Evolutionary conservation across 2,888 invertebrate genomes (phyloP), one percentile per base, ranked within the genome.

Genomic region (Ophion ellenae): DNA sequence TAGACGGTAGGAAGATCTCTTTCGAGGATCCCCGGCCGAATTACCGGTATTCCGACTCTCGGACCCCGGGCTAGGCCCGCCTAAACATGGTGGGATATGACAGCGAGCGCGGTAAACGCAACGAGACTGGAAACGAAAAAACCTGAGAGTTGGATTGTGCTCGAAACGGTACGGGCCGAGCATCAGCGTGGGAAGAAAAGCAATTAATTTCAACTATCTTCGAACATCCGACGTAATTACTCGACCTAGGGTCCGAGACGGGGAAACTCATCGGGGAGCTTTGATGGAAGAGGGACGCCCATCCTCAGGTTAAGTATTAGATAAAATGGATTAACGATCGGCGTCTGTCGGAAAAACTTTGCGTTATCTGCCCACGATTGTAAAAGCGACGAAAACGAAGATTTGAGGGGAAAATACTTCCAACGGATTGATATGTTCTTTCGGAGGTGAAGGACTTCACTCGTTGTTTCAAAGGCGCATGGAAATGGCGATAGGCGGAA

Each of bases 1-100:
- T n/a, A 45, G 64, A 76, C 76, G 11, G 63, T 71, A 70, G 85
- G 79, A 76, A 83, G 76, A 75, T 64, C 59, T 79, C 78, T 80
- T 61, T 79, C 75, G 69, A 84, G 81, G 77, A 79, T 84, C 89
- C 89, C 84, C 90, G 90, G 89, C 91, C 92, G 91, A 93, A 93
- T 93, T 92, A 92, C 91, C 90, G 90, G 90, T 92, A 93, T 92
- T 90, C 91, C 90, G 91, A 91, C 90, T 92, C 90, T 89, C 84
- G 88, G 89, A 79, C 87, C 86, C 87, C 88, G 86, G 88, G 87
- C 86, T 87, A 85, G 88, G 86, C 84, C 80, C 71, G 59, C 78
- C 63, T 66, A 73, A 36, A 70, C 78, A 4, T 53, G 75, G 85
- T 82, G 85, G 85, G 79, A 78, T 64, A 69, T 78, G 77, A 81